phyloP scores from a whole-genome alignment of 2,113 vertebrate genomes.

The Malaclemys terrapin region DNA sequence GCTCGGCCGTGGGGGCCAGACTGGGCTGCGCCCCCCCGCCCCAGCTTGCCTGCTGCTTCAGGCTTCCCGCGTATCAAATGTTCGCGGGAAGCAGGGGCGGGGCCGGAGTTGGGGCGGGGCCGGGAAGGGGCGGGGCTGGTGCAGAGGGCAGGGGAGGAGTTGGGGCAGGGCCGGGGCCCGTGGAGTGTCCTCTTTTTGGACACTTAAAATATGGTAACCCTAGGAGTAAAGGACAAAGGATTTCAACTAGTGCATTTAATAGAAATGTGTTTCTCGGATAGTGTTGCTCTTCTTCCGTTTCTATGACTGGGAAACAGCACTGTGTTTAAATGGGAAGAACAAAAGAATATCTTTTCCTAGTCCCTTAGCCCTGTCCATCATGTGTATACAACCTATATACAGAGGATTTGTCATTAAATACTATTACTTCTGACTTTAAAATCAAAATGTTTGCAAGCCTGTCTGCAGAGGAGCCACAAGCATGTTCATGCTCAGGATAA shows the following conservation, averaged over 20 bases:
- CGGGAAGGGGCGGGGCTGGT: no score
- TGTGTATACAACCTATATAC: not conserved
- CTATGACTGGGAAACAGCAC: not conserved
- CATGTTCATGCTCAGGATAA: not conserved
- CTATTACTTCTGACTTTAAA: not conserved
- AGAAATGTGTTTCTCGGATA: not conserved
- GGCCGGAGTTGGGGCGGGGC: no score
- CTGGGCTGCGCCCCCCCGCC: no score
- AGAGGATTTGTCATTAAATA: not conserved
- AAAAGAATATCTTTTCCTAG: not conserved
- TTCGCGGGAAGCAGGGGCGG: no score
- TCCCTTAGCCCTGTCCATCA: not conserved
- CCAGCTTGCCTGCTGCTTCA: no score
- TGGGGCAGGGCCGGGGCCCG: no score
- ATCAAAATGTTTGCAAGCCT: constrained; percentile 21
- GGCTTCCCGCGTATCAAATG: no score
- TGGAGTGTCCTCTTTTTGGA: no score
- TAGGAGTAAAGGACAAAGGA: not conserved
- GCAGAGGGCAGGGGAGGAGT: no score
- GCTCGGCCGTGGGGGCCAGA: no score
- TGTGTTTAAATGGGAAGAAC: not conserved
- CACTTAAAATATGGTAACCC: no score
- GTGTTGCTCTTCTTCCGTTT: not conserved
- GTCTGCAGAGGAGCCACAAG: constrained; percentile 11
- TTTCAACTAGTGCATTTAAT: not conserved